phyloP scores from a whole-genome alignment of 2,888 invertebrate species.

The Hesperia comma region DNA sequence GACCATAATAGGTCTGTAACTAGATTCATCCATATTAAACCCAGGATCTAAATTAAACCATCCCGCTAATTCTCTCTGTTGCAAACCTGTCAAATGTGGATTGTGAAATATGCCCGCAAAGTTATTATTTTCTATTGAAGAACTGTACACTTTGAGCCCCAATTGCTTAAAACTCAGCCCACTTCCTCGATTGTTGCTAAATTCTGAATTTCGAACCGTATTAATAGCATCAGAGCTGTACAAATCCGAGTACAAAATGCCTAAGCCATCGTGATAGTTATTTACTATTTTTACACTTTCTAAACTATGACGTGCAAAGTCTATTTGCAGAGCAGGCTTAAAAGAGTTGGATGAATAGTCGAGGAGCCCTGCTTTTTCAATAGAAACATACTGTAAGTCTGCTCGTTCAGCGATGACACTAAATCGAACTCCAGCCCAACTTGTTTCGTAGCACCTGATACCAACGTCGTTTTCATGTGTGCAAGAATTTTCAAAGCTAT shows the following conservation, averaged over 20 bases:
- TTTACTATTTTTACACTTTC: constrained; percentile 92
- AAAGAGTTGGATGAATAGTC: constrained; percentile 95
- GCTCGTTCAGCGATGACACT: constrained; percentile 94
- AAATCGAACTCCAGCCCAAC: constrained; percentile 97
- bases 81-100: constrained; percentile 91
- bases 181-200: constrained; percentile 92
- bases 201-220: constrained; percentile 92
- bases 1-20: constrained; percentile 89
- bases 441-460: constrained; percentile 93
- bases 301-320: constrained; percentile 91
- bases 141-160: constrained; percentile 91
- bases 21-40: constrained; percentile 86
- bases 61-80: constrained; percentile 95
- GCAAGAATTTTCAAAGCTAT: constrained; percentile 95
- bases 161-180: constrained; percentile 96
- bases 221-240: constrained; percentile 93
- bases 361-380: constrained; percentile 96
- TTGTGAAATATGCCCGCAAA: constrained; percentile 96
- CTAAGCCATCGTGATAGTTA: constrained; percentile 96
- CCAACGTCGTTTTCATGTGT: constrained; percentile 94
- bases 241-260: constrained; percentile 96
- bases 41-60: constrained; percentile 92
- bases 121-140: constrained; percentile 91
- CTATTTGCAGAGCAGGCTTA: constrained; percentile 95
- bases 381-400: constrained; percentile 93